These are phyloP conservation scores for Brenthis hecate DNA, from an alignment of 2,888 invertebrate genomes.

Conservation along the genomic window DNA sequence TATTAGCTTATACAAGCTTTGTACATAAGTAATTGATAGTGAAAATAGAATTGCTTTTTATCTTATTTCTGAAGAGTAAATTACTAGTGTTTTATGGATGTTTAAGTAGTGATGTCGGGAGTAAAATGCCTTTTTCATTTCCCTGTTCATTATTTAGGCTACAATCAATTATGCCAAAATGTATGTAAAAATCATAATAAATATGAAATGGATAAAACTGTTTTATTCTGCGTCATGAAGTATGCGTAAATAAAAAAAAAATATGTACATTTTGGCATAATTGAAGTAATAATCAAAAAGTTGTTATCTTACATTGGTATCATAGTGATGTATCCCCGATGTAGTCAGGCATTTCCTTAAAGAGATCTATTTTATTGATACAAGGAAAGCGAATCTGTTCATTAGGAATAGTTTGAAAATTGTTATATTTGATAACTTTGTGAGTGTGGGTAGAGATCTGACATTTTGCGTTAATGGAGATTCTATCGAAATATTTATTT, in stretches of 20 bases:
- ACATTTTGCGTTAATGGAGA: neutral
- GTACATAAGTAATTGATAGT: slow-evolving; percentile 34
- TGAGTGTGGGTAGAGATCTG: slow-evolving; percentile 12
- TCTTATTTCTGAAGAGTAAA: slow-evolving; percentile 25
- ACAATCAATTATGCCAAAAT: slow-evolving; percentile 2
- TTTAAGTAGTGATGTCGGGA: slow-evolving; percentile 4
- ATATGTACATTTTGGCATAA: slow-evolving; percentile 8
- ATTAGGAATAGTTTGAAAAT: slow-evolving; percentile 17
- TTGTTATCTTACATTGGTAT: neutral
- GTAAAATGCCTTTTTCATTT: slow-evolving; percentile 1
- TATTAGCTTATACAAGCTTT: slow-evolving; percentile 31
- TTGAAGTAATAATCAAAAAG: slow-evolving; percentile 1
- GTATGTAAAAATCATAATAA: neutral
- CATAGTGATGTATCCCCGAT: slow-evolving; percentile 2
- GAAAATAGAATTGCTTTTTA: slow-evolving; percentile 30
- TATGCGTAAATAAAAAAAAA: neutral
- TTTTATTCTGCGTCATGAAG: neutral
- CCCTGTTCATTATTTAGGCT: neutral
- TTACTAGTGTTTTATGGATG: slow-evolving; percentile 3
- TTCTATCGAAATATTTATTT: neutral
- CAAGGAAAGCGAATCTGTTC: slow-evolving; percentile 17
- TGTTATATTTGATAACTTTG: slow-evolving; percentile 23
- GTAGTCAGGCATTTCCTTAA: slow-evolving; percentile 10
- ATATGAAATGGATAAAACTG: neutral
- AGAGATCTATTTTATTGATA: slow-evolving; percentile 26